phyloP scores from a whole-genome alignment of 2,113 vertebrate genomes.

The Neopipo cinnamomea region DNA sequence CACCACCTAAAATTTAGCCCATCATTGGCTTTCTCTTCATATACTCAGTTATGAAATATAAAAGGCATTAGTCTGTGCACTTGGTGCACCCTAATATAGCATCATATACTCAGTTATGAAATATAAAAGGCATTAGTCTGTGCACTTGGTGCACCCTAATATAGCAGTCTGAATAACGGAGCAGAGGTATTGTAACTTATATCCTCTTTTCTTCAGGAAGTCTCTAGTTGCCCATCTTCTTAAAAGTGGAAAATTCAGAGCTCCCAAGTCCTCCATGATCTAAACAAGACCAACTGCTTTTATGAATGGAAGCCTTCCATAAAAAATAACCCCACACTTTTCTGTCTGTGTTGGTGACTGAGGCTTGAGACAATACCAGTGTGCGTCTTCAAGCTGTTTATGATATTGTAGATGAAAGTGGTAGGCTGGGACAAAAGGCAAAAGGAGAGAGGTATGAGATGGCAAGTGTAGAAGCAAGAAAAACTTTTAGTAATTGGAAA shows the following conservation, averaged over 20 bases:
- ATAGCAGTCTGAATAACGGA: not conserved
- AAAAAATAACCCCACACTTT: not conserved
- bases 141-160: not conserved
- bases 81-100: not conserved
- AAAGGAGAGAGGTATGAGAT: not conserved
- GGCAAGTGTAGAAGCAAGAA: not conserved
- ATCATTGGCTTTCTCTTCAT: not conserved
- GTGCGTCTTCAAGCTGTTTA: not conserved
- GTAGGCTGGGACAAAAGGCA: not conserved
- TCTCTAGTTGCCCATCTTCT: not conserved
- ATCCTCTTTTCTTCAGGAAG: not conserved
- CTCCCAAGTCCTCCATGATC: not conserved
- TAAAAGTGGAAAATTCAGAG: not conserved
- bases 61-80: not conserved
- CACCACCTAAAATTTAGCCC: not conserved
- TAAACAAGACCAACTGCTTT: not conserved
- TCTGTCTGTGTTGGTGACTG: not conserved
- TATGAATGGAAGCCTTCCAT: not conserved
- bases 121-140: not conserved
- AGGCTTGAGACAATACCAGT: not conserved
- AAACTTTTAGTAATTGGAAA: not conserved
- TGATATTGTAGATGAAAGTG: not conserved
- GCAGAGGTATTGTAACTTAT: not conserved
- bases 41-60: not conserved
- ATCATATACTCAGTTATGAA: not conserved